Evolutionary conservation across 2,888 invertebrate genomes (phyloP), one percentile per base, ranked within the genome.

Genomic region (Drosophila suboccidentalis): DNA sequence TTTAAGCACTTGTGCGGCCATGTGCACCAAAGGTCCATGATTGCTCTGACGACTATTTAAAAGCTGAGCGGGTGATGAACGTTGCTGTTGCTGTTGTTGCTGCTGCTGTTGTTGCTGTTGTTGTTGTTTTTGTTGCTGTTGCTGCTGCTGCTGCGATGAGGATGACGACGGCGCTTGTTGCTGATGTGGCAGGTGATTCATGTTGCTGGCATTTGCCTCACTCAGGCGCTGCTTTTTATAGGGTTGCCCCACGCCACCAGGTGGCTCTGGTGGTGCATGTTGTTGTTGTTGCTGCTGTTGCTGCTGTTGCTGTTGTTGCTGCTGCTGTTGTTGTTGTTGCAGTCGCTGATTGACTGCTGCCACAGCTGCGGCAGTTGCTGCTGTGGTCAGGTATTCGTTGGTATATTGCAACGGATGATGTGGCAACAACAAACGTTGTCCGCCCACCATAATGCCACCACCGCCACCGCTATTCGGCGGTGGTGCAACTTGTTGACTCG

Each of bases 61-160:
- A 93, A 75, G 66, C 32, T 82, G 80, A 78, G 93, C 94, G 91
- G 95, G 94, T 71, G 95, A 93, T 3, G 81, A 61, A 8, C 79
- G 68, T 50, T 87, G 75, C 26, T 77, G 78, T 9, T 66, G 65
- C 67, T 93, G 91, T 8, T 78, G 94, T 92, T 73, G 75, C 3
- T 80, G 77, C 67, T 93, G 94, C 90, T 95, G 94, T 61, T 86
- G 87, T 1, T 83, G 85, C 2, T 87, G 87, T 0, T 82, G 84
- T 0, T 85, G 88, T 0, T 87, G 87, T 29, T 41, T 4, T 11
- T 41, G 41, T 10, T 81, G 78, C 9, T 71, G 93, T 93, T 71
- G 66, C 5, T 80, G 75, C 68, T 90, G 90, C 1, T 71, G 73
- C 10, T 80, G 76, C 71, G 89, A 89, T 1, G 22, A 29, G 26